Evolutionary conservation across 2,113 vertebrate species (phyloP), one percentile per base, ranked within the genome.

Genomic region (Cygnus buccinator): DNA sequence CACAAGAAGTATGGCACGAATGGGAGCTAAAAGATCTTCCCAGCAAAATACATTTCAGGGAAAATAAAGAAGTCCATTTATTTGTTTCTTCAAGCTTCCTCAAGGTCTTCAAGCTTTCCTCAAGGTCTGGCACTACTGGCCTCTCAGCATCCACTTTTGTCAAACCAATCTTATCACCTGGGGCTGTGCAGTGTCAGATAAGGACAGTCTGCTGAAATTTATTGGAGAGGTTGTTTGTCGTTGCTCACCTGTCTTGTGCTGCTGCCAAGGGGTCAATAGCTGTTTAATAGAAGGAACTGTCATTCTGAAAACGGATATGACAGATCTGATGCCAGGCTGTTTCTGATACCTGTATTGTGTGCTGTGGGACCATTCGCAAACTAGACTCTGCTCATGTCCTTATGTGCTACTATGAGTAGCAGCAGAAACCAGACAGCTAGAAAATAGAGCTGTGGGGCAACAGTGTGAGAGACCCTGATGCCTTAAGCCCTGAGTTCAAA

Each of bases 401-500:
- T 72, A 41, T 2, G 4, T 71, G 39, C 37, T 67, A 26, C 31
- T 11, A 26, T 6, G 39, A 57, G 82, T 13, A 70, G 73, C 0
- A 75, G 23, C 39, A 81, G 85, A 87, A 95, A 46, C 2, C 20
- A 33, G 54, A 57, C 17, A 68, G 19, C 68, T 84, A 35, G 73
- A 90, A 90, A 95, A 84, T 2, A 61, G 11, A 81, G 35, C 16
- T 65, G 37, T 41, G 52, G 19, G 33, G 20, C 6, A 80, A n/a
- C 25, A 55, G 25, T 54, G 18, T 57, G 70, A 84, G 57, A 78
- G 35, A 81, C 26, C 18, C 4, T 3, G 2, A 8, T 76, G 31
- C 28, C 76, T 92, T 90, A 93, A 94, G 33, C 26, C 39, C 62
- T 22, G 33, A 84, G 58, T 84, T 92, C 62, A 84, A 90, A 89